These are phyloP conservation scores for Hydrolagus colliei DNA, from an alignment of 2,797 vertebrate species.

Conservation along the genomic window DNA sequence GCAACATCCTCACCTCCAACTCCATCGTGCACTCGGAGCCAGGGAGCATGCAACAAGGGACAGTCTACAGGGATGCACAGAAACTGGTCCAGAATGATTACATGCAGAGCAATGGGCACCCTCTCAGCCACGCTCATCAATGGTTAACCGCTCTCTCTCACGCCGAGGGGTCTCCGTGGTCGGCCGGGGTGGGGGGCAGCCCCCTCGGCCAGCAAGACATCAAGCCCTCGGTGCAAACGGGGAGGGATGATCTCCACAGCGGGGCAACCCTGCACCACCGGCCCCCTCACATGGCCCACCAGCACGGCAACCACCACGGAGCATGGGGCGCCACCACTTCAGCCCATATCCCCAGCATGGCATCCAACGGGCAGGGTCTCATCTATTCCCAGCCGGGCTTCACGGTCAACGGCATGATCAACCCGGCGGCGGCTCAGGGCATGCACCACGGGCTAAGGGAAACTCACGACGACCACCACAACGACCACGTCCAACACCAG, in stretches of 20 bases:
- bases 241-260: conserved; percentile 79
- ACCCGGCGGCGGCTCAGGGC: conserved; percentile 72
- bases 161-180: conserved; percentile 82
- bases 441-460: conserved; percentile 75
- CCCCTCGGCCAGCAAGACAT: conserved; percentile 87
- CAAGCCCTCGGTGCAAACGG: conserved; percentile 79
- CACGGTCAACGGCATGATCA: conserved; percentile 76
- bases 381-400: conserved; percentile 81
- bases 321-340: conserved; percentile 70
- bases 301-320: conserved; percentile 78
- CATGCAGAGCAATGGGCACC: conserved; percentile 90
- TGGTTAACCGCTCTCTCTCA: conserved; percentile 94
- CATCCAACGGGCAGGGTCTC: conserved; percentile 76
- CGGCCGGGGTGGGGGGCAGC: conserved; percentile 77
- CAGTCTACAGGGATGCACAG: conserved; percentile 87
- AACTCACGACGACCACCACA: conserved; percentile 73
- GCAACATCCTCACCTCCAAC: conserved; percentile 85
- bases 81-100: conserved; percentile 91
- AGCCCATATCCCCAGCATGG: conserved; percentile 84
- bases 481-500: conserved; percentile 73
- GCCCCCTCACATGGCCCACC: conserved; percentile 83
- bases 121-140: conserved; percentile 95
- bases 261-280: conserved; percentile 70
- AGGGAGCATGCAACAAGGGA: conserved; percentile 84
- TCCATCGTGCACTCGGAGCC: conserved; percentile 90